Base-by-base conservation (phyloP, 2,888 invertebrate genomes). In the Clistopyga incitator region DNA sequence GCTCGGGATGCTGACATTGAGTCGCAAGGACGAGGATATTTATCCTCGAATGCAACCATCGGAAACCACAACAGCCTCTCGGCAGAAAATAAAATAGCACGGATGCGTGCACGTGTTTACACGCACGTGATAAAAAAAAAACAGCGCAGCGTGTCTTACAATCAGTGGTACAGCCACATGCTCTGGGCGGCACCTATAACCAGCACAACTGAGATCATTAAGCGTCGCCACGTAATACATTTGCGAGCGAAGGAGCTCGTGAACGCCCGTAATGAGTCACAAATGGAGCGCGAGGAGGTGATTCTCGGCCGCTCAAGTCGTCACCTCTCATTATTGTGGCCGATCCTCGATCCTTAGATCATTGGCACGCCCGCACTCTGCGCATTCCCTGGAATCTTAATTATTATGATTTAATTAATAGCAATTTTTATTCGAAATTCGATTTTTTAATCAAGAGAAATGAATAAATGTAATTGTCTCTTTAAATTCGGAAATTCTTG, bases 1-100 rank as follows among this genome's bases (percentile, higher is more conserved):
- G 87, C 87, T 81, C 85, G 71, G 78, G 59, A 85, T 79, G 85
- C 64, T 86, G 91, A 90, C 91, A 91, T 92, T 90, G 92, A 89
- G 86, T 85, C 86, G 85, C 90, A 92, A 92, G 92, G 91, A 88
- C 89, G 87, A 85, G 75, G 50, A 77, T 61, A 45, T 84, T 81
- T 87, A 82, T 87, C 78, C 87, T 88, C 81, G 72, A 78, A 68
- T 47, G 72, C 68, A 78, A 81, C 77, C 70, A 61, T 78, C 54
- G 38, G 59, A 68, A 70, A 61, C 52, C 61, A 64, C 75, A 75
- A 78, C 82, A 72, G 72, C 50, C 65, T 61, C 45, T 52, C 47
- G 8, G 38, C 20, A 29, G 11, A 11, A 25, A 11, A 25, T 25
- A 23, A 59, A 25, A 45, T 45, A 38, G 18, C 59, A 29, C 15